phyloP scores from a whole-genome alignment of 2,113 vertebrate genomes.

The Columbina picui region DNA sequence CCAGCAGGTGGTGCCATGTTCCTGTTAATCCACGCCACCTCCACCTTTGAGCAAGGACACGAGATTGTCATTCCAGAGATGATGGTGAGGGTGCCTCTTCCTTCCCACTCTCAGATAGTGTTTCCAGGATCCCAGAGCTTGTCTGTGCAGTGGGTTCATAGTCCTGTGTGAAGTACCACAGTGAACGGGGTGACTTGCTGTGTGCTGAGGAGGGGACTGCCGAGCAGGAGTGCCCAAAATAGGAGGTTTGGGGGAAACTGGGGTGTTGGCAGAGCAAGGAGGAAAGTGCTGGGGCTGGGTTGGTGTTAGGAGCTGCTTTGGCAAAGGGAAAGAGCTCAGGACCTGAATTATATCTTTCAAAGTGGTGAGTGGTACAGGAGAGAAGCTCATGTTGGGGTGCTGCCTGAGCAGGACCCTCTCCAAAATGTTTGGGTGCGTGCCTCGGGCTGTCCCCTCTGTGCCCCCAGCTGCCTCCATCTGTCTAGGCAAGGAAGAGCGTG shows the following conservation, averaged over 20 bases:
- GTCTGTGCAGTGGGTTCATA: fast-evolving
- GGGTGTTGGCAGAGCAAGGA: neutral
- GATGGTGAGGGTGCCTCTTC: neutral
- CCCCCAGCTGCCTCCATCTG: neutral
- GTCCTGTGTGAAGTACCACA: neutral
- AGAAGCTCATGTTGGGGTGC: neutral
- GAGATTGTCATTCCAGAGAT: neutral
- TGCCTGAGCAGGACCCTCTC: neutral
- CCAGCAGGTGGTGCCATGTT: neutral
- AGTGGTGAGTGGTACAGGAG: neutral
- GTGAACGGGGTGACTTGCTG: neutral
- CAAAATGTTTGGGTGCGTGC: fast-evolving
- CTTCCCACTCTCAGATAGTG: fast-evolving
- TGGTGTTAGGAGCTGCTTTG: neutral
- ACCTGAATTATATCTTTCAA: neutral
- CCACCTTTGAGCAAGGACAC: neutral
- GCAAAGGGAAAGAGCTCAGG: neutral
- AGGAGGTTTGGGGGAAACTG: fast-evolving
- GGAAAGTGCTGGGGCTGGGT: neutral
- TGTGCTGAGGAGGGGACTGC: neutral
- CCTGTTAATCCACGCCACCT: neutral
- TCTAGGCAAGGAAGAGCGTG: neutral
- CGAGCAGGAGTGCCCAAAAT: neutral
- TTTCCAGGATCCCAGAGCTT: neutral
- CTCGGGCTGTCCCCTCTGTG: neutral